These are phyloP conservation scores for Troides oblongomaculatus DNA, from an alignment of 2,888 invertebrate genomes.

Conservation along the genomic window DNA sequence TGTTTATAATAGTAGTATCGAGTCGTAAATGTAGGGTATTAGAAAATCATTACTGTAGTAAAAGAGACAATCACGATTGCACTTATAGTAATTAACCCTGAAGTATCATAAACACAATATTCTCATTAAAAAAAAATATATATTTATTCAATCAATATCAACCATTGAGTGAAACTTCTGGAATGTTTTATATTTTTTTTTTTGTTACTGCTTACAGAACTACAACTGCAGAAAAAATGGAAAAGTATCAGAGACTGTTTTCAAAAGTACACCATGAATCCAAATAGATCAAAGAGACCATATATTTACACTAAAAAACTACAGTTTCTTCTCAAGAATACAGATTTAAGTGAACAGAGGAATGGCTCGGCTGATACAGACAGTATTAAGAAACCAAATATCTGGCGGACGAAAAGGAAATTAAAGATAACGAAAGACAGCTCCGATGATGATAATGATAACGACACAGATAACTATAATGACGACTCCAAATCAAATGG, in stretches of 20 bases:
- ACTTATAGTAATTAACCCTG: no score
- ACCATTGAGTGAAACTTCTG: no score
- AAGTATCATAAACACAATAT: no score
- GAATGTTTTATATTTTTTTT: background rate
- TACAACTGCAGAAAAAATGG: constrained; percentile 75
- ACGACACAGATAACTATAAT: constrained; percentile 39
- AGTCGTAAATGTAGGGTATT: no score
- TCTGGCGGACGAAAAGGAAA: constrained; percentile 54
- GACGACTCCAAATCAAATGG: constrained; percentile 42
- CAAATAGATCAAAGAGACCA: constrained; percentile 58
- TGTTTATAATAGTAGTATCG: no score
- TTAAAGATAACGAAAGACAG: constrained; percentile 49
- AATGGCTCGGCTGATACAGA: constrained; percentile 52
- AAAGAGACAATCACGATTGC: no score
- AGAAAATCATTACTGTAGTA: no score
- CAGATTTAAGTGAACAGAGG: constrained; percentile 34
- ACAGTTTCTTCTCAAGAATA: constrained; percentile 51
- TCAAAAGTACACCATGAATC: constrained; percentile 61
- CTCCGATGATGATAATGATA: constrained; percentile 55
- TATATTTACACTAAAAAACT: constrained; percentile 64
- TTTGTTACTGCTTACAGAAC: constrained; percentile 52
- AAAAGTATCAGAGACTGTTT: constrained; percentile 71
- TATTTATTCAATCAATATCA: no score
- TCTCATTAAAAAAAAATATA: no score
- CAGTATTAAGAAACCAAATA: constrained; percentile 33